These are phyloP conservation scores for Scaptomyza pallida DNA, from an alignment of 1,140 invertebrate species.

Conservation along the genomic window DNA sequence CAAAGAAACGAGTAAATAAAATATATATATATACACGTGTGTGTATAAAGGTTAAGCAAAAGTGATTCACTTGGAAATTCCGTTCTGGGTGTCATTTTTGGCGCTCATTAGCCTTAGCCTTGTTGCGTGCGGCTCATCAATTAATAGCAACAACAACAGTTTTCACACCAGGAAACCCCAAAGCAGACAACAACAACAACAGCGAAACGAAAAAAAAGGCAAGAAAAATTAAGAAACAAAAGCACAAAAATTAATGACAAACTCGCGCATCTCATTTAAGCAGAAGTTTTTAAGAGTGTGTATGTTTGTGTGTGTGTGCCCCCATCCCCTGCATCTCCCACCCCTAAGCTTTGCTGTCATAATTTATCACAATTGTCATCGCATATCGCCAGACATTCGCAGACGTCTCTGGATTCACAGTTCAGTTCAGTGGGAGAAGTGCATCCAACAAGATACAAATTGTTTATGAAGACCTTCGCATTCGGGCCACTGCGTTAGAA, in stretches of 20 bases:
- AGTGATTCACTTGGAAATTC: conserved; percentile 70
- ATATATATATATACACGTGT: no score
- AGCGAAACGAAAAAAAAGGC: conserved; percentile 10
- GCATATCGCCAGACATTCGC: background rate
- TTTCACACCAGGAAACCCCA: background rate
- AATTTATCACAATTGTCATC: conserved; percentile 77
- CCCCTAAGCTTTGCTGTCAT: conserved; percentile 54
- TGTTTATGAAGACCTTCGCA: conserved; percentile 54
- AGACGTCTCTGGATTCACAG: background rate
- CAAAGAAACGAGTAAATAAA: conserved; percentile 15
- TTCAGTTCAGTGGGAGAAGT: conserved; percentile 47
- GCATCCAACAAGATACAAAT: conserved; percentile 57
- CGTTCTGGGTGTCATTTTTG: conserved; percentile 52
- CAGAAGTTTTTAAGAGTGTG: conserved; percentile 14
- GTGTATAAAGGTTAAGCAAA: background rate
- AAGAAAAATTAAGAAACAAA: conserved; percentile 12
- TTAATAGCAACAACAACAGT: conserved; percentile 52
- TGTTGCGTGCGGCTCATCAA: conserved; percentile 67
- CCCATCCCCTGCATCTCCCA: background rate
- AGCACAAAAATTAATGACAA: conserved; percentile 62
- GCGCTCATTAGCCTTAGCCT: conserved; percentile 55
- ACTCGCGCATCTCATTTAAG: conserved; percentile 60
- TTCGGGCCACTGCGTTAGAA: conserved; percentile 65
- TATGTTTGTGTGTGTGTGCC: conserved; percentile 9
- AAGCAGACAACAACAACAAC: background rate